Evolutionary conservation across 2,888 invertebrate genomes (phyloP).

Genomic region (Eupeodes latifasciatus): DNA sequence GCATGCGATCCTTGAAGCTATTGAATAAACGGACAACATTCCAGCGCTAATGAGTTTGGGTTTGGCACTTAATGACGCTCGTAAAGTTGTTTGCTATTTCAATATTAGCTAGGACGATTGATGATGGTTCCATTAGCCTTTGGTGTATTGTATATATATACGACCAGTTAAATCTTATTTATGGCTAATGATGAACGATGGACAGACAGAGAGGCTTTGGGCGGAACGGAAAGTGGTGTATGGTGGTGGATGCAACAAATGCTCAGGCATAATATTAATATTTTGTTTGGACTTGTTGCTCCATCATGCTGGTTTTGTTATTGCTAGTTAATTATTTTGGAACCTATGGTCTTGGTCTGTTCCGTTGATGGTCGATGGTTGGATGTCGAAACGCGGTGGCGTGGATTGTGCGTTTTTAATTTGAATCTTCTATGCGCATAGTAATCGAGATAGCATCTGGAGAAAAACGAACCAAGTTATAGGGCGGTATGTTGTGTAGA

Average conservation of each 20-base stretch:
- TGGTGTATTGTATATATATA: conserved; percentile 19
- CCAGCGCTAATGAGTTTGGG: conserved; percentile 75
- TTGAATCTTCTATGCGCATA: conserved; percentile 8
- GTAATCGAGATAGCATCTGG: not conserved
- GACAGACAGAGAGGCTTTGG: not conserved
- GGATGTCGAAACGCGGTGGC: too few relatives aligned
- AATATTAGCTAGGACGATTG: conserved; percentile 66
- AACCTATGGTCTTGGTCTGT: not conserved
- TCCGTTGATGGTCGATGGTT: too few relatives aligned
- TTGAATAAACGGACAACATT: conserved; percentile 68
- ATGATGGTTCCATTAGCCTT: conserved; percentile 63
- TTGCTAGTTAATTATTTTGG: conserved; percentile 60
- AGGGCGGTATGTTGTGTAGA: not conserved
- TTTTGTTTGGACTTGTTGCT: conserved; percentile 55
- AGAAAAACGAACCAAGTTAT: too few relatives aligned
- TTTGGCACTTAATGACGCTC: conserved; percentile 71
- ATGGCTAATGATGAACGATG: conserved; percentile 11
- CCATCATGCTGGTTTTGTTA: conserved; percentile 51
- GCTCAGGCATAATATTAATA: conserved; percentile 45
- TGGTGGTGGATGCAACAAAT: conserved; percentile 10
- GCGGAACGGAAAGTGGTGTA: too few relatives aligned
- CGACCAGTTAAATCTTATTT: conserved; percentile 27
- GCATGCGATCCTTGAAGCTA: conserved; percentile 57
- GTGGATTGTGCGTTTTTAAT: conserved; percentile 43
- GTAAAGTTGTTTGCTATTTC: conserved; percentile 70